Evolutionary conservation across 2,888 invertebrate genomes (phyloP).

Genomic region (Tortricodes alternella): DNA sequence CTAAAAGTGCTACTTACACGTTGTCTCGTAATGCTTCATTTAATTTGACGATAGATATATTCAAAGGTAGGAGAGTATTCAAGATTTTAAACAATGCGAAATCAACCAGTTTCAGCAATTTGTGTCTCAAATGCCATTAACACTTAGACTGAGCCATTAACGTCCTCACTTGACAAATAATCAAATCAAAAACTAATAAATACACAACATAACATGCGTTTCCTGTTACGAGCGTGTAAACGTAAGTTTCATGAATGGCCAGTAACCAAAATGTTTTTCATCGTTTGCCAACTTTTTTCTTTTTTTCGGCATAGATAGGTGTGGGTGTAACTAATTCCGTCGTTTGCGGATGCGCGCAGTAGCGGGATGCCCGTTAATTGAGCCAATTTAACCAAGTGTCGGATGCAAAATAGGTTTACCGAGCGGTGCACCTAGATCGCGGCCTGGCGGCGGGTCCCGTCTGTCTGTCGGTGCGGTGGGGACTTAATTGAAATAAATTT

Average conservation of each 20-base stretch:
- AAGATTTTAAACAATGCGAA: no score
- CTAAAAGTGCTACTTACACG: no score
- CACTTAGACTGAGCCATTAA: not conserved
- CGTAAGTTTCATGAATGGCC: conserved; percentile 27
- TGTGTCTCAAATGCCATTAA: not conserved
- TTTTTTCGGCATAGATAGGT: conserved; percentile 13
- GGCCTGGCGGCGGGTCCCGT: conserved; percentile 14
- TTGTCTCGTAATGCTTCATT: no score
- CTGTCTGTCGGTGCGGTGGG: conserved; percentile 4
- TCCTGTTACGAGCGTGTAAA: conserved; percentile 11
- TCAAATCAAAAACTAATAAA: not conserved
- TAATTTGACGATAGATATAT: no score
- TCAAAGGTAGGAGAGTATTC: no score
- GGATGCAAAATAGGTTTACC: conserved; percentile 44
- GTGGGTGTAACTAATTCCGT: conserved; percentile 27
- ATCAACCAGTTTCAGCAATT: no score
- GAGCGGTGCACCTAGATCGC: conserved; percentile 33
- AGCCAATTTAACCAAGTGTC: conserved; percentile 52
- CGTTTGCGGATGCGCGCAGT: conserved; percentile 34
- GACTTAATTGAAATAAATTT: conserved; percentile 1
- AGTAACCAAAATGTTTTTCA: conserved; percentile 6
- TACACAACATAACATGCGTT: not conserved
- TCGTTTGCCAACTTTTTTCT: conserved; percentile 28
- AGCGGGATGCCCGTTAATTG: conserved; percentile 45
- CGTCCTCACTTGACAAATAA: not conserved